These are phyloP conservation scores for Scotopteryx bipunctaria DNA, from an alignment of 2,888 invertebrate species.

Conservation along the genomic window DNA sequence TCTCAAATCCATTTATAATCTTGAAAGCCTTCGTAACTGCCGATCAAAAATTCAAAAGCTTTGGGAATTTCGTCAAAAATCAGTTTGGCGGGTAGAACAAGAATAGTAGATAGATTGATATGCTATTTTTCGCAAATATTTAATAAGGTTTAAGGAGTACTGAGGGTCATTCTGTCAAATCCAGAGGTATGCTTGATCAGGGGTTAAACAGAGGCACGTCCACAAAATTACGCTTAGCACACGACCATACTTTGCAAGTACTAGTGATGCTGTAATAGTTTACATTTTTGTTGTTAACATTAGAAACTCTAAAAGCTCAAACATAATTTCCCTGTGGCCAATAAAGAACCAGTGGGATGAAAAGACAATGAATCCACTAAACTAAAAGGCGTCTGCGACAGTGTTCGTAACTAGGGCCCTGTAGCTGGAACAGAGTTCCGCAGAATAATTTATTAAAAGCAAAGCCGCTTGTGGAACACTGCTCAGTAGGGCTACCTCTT, in stretches of 20 bases:
- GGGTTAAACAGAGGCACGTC: too few species aligned
- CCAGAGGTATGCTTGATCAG: too few species aligned
- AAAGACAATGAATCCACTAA: neutral
- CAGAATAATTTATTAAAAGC: constrained; percentile 74
- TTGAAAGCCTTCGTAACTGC: constrained; percentile 23
- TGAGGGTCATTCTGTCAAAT: too few species aligned
- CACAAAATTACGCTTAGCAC: too few species aligned
- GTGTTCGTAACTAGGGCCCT: constrained; percentile 29
- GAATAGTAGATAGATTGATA: too few species aligned
- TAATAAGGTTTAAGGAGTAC: too few species aligned
- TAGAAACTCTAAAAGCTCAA: constrained; percentile 49
- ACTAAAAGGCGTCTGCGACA: neutral
- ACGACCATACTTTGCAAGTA: too few species aligned
- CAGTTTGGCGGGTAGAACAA: constrained; percentile 48
- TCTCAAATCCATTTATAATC: constrained; percentile 35
- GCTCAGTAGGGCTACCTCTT: constrained; percentile 42
- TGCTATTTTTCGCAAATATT: too few species aligned
- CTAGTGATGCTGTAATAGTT: too few species aligned
- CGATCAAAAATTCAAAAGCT: constrained; percentile 40
- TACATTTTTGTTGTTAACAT: too few species aligned
- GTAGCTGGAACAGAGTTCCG: constrained; percentile 57
- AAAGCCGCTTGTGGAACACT: constrained; percentile 58
- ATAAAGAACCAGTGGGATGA: neutral
- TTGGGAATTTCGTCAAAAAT: constrained; percentile 48
- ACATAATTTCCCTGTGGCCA: constrained; percentile 24